Evolutionary conservation across 2,888 invertebrate genomes (phyloP).

Genomic region (Theodoxus fluviatilis): DNA sequence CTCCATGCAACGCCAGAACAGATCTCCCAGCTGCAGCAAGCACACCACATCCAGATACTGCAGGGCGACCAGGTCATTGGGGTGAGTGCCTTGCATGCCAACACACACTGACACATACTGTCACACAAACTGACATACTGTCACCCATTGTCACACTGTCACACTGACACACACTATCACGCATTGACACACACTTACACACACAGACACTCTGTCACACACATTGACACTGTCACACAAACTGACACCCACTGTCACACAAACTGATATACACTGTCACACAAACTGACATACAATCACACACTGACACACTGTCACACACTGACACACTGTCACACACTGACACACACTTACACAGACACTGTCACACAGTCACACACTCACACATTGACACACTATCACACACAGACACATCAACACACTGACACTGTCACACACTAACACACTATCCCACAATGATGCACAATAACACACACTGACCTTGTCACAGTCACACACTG

Average conservation of each 20-base stretch:
- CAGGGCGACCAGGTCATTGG: slow-evolving; percentile 59
- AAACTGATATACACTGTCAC: neutral
- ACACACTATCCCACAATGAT: neutral
- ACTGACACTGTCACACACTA: slow-evolving; percentile 3
- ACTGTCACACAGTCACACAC: neutral
- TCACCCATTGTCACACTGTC: neutral
- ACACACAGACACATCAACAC: slow-evolving; percentile 16
- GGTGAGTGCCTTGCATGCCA: slow-evolving; percentile 40
- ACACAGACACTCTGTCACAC: neutral
- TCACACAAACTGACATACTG: neutral
- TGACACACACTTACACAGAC: neutral
- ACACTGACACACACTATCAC: neutral
- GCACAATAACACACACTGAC: too few relatives aligned
- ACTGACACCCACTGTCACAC: neutral
- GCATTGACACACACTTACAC: neutral
- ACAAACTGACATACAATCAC: neutral
- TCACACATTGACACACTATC: neutral
- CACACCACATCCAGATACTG: slow-evolving; percentile 63
- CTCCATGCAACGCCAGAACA: slow-evolving; percentile 66
- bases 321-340: neutral
- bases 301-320: neutral
- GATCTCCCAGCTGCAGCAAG: slow-evolving; percentile 63
- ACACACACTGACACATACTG: neutral
- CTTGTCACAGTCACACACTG: neutral
- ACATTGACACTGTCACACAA: neutral